Evolutionary conservation across 2,113 vertebrate genomes (phyloP).

Genomic region (Triplophysa rosa): DNA sequence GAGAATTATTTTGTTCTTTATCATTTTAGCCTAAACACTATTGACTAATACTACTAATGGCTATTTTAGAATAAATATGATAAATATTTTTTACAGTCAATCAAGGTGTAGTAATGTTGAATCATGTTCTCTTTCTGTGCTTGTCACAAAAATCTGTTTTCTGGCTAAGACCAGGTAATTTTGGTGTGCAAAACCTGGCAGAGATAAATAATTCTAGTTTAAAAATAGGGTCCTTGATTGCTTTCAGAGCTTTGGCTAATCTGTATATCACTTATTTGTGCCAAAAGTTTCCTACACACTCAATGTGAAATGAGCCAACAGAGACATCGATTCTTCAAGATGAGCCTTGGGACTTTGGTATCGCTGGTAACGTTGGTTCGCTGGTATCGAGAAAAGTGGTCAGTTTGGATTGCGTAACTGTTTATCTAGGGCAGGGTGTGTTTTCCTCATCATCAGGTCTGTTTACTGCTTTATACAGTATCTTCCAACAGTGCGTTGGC

Average conservation of each 20-base stretch:
- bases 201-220: background rate
- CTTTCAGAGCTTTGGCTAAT: background rate
- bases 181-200: background rate
- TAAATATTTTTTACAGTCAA: background rate
- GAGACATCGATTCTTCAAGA: slow-evolving; percentile 16
- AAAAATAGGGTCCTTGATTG: background rate
- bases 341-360: slow-evolving; percentile 32
- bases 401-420: slow-evolving; percentile 30
- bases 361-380: no score
- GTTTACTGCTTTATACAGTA: slow-evolving; percentile 29
- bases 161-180: background rate
- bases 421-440: slow-evolving; percentile 36
- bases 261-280: background rate
- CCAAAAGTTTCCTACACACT: slow-evolving; percentile 15
- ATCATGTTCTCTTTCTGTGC: background rate
- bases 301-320: background rate
- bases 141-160: background rate
- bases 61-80: background rate
- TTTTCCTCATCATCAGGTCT: slow-evolving; percentile 28
- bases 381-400: background rate
- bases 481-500: slow-evolving; percentile 8
- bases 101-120: no score
- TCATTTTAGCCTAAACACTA: no score
- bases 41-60: no score
- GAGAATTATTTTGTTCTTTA: background rate